A percentile compares a stretch with the other conserved stretches of the same genome.
Conservation (phyloP, 2,113 vertebrate species). For the Eclectus roratus region DNA sequence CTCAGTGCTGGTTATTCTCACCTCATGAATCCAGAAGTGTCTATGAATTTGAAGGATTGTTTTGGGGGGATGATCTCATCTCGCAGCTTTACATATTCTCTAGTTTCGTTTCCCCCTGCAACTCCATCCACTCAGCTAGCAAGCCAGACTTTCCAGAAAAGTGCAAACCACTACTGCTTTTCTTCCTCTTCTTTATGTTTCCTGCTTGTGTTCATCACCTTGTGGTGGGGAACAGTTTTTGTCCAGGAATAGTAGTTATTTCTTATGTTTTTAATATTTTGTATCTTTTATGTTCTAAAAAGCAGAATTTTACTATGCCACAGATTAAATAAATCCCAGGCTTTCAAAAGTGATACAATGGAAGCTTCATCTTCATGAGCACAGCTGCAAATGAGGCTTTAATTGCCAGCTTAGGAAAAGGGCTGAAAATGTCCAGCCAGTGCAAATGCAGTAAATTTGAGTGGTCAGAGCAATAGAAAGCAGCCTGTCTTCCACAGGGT, state of each 20-base stretch:
- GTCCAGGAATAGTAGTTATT: background rate
- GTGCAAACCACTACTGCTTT: constrained; percentile 9
- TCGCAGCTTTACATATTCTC: constrained; percentile 64
- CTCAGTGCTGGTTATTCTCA: constrained; percentile 57
- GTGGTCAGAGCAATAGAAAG: background rate
- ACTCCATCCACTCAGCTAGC: constrained; percentile 27
- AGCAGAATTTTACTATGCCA: background rate
- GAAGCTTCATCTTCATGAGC: constrained; percentile 38
- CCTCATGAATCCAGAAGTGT: constrained; percentile 72
- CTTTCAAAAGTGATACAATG: background rate
- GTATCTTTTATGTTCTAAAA: background rate
- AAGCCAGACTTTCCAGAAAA: constrained; percentile 62
- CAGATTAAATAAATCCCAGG: background rate
- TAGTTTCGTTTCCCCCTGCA: constrained; percentile 60
- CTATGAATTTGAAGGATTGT: constrained; percentile 65
- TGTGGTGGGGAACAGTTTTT: background rate
- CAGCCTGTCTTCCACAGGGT: background rate
- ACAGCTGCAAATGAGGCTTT: constrained; percentile 50
- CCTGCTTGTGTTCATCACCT: background rate
- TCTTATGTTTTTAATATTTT: background rate
- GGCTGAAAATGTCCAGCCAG: background rate
- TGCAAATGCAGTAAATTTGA: constrained; percentile 23
- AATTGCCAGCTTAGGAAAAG: constrained; percentile 52
- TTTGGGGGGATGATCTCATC: constrained; percentile 71
- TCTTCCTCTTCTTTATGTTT: constrained; percentile 27